phyloP scores from a whole-genome alignment of 2,113 vertebrate genomes.

The Paratilapia polleni region DNA sequence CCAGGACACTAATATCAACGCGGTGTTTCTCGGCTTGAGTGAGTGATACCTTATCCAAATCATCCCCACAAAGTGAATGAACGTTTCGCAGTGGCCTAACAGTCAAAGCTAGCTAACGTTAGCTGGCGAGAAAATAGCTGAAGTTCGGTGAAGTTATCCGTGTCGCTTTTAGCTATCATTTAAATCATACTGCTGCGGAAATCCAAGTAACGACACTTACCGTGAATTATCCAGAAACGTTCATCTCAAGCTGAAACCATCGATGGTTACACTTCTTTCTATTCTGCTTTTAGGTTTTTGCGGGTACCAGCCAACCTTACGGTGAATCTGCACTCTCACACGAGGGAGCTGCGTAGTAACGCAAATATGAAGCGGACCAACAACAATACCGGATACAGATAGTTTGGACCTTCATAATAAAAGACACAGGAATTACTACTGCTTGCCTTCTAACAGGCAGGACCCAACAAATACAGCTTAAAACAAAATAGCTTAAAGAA shows the following conservation, averaged over 20 bases:
- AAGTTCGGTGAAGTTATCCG: not conserved
- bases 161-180: not conserved
- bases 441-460: too few species aligned
- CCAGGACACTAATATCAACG: fast-evolving
- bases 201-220: not conserved
- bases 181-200: not conserved
- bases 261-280: not conserved
- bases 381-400: not conserved
- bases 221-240: not conserved
- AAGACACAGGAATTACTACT: not conserved
- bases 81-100: not conserved
- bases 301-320: not conserved
- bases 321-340: not conserved
- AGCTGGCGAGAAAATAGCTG: not conserved
- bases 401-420: conserved; percentile 32
- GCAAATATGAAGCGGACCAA: not conserved
- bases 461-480: too few species aligned
- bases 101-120: conserved; percentile 14
- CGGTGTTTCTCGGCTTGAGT: not conserved
- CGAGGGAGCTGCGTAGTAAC: not conserved
- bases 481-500: too few species aligned
- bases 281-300: not conserved
- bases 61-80: not conserved
- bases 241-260: not conserved
- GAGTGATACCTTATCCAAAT: not conserved